phyloP scores from a whole-genome alignment of 2,888 invertebrate species.

The Fragum fragum region DNA sequence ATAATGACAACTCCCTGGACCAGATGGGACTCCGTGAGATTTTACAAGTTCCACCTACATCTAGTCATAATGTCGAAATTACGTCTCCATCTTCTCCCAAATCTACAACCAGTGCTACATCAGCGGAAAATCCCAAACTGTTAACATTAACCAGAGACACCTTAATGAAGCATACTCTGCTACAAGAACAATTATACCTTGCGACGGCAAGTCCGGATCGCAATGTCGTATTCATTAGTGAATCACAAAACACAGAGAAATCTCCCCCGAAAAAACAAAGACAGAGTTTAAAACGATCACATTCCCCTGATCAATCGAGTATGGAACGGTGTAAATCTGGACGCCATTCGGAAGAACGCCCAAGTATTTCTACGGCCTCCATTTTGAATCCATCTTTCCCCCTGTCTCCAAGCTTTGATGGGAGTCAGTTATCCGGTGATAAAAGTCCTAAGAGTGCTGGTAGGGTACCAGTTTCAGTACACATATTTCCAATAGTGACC shows the following conservation, averaged over 20 bases:
- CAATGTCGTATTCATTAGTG: slow-evolving; percentile 62
- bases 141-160: slow-evolving; percentile 74
- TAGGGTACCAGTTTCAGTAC: slow-evolving; percentile 51
- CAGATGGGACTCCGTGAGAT: slow-evolving; percentile 49
- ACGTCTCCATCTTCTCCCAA: not conserved
- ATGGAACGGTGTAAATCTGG: slow-evolving; percentile 46
- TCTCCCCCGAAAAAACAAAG: slow-evolving; percentile 32
- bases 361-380: slow-evolving; percentile 20
- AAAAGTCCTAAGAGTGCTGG: slow-evolving; percentile 1
- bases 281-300: slow-evolving; percentile 63
- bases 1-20: slow-evolving; percentile 64
- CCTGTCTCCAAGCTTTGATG: slow-evolving; percentile 29
- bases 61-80: slow-evolving; percentile 5
- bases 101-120: slow-evolving; percentile 19
- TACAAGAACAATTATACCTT: slow-evolving; percentile 75
- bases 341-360: slow-evolving; percentile 37
- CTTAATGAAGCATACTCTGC: slow-evolving; percentile 72
- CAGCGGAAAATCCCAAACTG: slow-evolving; percentile 46
- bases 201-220: slow-evolving; percentile 74
- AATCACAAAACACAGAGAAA: slow-evolving; percentile 43
- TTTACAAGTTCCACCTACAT: slow-evolving; percentile 33
- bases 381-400: slow-evolving; percentile 64
- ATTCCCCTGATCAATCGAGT: slow-evolving; percentile 61
- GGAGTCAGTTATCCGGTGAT: not conserved
- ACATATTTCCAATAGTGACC: slow-evolving; percentile 57